phyloP scores from a whole-genome alignment of 2,113 vertebrate species.

The Orycteropus afer region DNA sequence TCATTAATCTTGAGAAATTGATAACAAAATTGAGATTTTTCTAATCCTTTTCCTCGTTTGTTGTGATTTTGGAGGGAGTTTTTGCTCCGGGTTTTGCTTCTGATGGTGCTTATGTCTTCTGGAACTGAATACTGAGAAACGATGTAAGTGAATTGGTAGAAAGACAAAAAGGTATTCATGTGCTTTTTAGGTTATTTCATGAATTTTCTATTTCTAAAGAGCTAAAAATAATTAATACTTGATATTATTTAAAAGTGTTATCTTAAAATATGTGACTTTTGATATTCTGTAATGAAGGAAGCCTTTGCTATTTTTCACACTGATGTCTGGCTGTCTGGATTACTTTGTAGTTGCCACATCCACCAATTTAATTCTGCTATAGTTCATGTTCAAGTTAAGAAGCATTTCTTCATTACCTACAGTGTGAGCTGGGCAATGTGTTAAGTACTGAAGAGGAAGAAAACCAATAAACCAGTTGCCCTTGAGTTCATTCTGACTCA shows the following conservation, averaged over 20 bases:
- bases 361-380: neutral
- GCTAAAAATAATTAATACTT: no score
- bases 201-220: neutral
- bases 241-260: no score
- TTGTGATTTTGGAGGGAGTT: neutral
- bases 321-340: neutral
- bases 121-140: neutral
- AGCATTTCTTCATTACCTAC: neutral
- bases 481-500: neutral
- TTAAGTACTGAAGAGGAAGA: neutral
- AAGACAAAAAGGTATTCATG: neutral
- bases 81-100: constrained; percentile 18
- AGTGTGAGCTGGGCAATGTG: neutral
- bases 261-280: constrained; percentile 16
- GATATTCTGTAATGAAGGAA: neutral
- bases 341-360: neutral
- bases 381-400: neutral
- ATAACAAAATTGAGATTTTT: constrained; percentile 8
- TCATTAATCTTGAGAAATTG: constrained; percentile 41
- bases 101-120: neutral
- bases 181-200: neutral
- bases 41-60: neutral
- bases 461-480: neutral
- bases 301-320: constrained; percentile 43
- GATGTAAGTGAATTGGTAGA: neutral